Percentiles rank a stretch among this genome's conserved stretches.
Conservation (phyloP, 2,797 vertebrate species). For the Argentina silus region DNA sequence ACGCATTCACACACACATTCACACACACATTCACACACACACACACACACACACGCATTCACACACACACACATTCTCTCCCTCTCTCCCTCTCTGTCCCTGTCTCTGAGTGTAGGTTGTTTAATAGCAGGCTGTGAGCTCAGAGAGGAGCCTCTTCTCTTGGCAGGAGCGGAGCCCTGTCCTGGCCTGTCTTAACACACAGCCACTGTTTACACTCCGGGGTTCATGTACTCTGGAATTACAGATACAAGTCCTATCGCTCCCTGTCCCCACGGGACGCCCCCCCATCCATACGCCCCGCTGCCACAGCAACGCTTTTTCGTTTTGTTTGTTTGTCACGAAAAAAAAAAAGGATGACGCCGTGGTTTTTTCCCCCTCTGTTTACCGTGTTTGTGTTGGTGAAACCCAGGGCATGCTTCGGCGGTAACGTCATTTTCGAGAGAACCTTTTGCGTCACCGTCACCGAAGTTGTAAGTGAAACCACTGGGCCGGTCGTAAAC, state of each 20-base stretch:
- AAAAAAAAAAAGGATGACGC: slow-evolving; percentile 34
- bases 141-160: slow-evolving; percentile 73
- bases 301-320: slow-evolving; percentile 47
- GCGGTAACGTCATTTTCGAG: slow-evolving; percentile 3
- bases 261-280: slow-evolving; percentile 32
- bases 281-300: slow-evolving; percentile 29
- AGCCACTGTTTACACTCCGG: slow-evolving; percentile 84
- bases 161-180: slow-evolving; percentile 78
- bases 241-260: slow-evolving; percentile 76
- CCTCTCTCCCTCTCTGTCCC: slow-evolving; percentile 40
- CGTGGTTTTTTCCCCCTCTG: slow-evolving; percentile 21
- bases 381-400: slow-evolving; percentile 13
- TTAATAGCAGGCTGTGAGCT: slow-evolving; percentile 80
- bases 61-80: not conserved
- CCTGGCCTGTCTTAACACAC: slow-evolving; percentile 77
- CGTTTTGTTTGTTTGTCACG: not conserved
- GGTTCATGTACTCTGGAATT: slow-evolving; percentile 85
- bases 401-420: slow-evolving; percentile 16
- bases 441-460: slow-evolving; percentile 7
- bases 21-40: slow-evolving; percentile 37
- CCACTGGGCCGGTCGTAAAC: not conserved
- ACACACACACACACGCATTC: slow-evolving; percentile 4
- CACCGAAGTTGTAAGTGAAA: not conserved
- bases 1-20: slow-evolving; percentile 5
- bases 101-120: slow-evolving; percentile 60